A percentile compares a stretch with the other conserved stretches of the same genome.
These are phyloP conservation scores for Siniperca undulata DNA, from an alignment of 2,797 vertebrate genomes.

Conservation along the genomic window DNA sequence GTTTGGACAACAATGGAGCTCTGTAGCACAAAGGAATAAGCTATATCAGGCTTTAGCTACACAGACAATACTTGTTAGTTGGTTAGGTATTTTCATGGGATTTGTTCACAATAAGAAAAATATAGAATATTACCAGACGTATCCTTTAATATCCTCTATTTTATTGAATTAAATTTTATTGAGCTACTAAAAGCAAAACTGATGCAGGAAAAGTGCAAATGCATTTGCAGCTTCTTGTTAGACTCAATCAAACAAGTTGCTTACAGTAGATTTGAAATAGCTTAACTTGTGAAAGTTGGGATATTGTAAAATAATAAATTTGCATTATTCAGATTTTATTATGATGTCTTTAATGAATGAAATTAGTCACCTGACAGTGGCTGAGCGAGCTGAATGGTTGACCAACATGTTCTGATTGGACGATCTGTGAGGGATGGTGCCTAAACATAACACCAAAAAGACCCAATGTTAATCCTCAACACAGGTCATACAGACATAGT, in stretches of 20 bases:
- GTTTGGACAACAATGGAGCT: too few relatives aligned
- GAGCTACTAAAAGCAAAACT: neutral
- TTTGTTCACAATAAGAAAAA: neutral
- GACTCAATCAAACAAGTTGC: neutral
- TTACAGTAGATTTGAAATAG: neutral
- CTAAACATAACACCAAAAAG: constrained; percentile 59
- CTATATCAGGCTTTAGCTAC: too few relatives aligned
- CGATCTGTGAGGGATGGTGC: constrained; percentile 60
- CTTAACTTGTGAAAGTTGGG: neutral
- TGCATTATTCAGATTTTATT: neutral
- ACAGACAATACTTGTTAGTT: too few relatives aligned
- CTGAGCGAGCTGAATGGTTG: constrained; percentile 61
- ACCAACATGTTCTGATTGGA: constrained; percentile 66
- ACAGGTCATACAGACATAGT: constrained; percentile 6
- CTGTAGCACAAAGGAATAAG: neutral
- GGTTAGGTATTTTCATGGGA: too few relatives aligned
- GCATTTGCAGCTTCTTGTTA: neutral
- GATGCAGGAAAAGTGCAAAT: neutral
- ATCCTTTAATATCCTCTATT: neutral
- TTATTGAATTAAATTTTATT: neutral
- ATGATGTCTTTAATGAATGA: neutral
- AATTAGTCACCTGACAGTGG: constrained; percentile 78
- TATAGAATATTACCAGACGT: neutral
- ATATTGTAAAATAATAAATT: neutral
- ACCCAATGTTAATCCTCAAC: constrained; percentile 5